These are phyloP conservation scores for Toxotes lorentzi DNA, from an alignment of 2,797 vertebrate genomes.

Conservation along the genomic window DNA sequence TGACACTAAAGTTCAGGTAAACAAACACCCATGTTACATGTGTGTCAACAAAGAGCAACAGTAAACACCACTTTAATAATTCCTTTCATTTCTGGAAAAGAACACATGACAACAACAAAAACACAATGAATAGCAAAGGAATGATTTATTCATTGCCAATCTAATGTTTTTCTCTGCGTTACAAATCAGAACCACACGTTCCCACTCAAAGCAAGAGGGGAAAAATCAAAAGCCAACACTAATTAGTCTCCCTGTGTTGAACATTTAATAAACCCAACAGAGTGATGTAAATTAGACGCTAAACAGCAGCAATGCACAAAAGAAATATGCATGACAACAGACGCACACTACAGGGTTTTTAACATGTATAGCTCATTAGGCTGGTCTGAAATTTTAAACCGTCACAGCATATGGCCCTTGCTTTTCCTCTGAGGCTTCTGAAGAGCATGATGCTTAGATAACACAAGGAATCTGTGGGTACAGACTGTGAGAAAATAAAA, in stretches of 20 bases:
- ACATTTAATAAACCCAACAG: slow-evolving; percentile 64
- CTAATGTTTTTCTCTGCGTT: slow-evolving; percentile 47
- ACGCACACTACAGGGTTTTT: slow-evolving; percentile 27
- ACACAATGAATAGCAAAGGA: slow-evolving; percentile 21
- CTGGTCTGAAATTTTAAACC: slow-evolving; percentile 20
- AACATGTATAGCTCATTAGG: slow-evolving; percentile 27
- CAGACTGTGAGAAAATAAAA: slow-evolving; percentile 9
- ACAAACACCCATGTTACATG: slow-evolving; percentile 9
- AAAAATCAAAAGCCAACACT: slow-evolving; percentile 40
- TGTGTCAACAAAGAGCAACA: slow-evolving; percentile 26
- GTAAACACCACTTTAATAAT: slow-evolving; percentile 36
- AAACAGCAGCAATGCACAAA: slow-evolving; percentile 37
- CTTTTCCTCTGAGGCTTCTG: slow-evolving; percentile 21
- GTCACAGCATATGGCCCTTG: not conserved
- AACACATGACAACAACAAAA: slow-evolving; percentile 8
- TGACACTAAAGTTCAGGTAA: slow-evolving; percentile 11
- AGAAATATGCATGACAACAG: slow-evolving; percentile 28
- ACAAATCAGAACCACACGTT: slow-evolving; percentile 61
- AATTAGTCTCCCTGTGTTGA: slow-evolving; percentile 64
- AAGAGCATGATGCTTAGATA: not conserved
- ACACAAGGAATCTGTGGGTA: slow-evolving; percentile 7
- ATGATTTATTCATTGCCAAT: slow-evolving; percentile 53
- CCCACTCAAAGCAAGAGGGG: slow-evolving; percentile 47
- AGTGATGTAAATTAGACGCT: slow-evolving; percentile 44
- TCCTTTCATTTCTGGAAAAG: slow-evolving; percentile 36